Evolutionary conservation across 2,888 invertebrate genomes (phyloP).

Genomic region (Idaea straminata): DNA sequence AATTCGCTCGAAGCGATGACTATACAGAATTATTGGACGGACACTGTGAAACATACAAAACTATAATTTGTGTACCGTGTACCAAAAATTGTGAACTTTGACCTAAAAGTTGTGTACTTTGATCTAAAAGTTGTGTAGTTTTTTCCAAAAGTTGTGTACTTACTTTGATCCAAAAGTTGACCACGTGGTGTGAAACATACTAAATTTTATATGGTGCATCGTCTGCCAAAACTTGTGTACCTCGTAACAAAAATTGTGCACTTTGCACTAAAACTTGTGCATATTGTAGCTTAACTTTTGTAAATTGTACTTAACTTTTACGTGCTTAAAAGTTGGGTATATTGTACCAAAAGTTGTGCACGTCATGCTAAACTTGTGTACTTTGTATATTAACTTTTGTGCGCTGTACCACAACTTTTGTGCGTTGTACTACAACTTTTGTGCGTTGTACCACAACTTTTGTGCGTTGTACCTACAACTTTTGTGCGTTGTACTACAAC

Average conservation of each 20-base stretch:
- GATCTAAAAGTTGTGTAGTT: too few relatives aligned
- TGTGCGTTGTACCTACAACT: neutral
- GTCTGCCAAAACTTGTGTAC: neutral
- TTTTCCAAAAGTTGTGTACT: too few relatives aligned
- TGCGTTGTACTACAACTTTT: neutral
- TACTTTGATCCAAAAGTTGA: too few relatives aligned
- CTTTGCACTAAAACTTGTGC: neutral
- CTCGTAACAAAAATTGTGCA: neutral
- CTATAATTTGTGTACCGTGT: slow-evolving; percentile 73
- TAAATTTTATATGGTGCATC: neutral
- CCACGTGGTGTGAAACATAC: neutral
- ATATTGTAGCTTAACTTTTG: neutral
- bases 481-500: neutral
- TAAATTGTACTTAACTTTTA: neutral
- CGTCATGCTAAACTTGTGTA: neutral
- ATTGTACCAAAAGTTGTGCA: neutral
- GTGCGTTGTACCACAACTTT: neutral
- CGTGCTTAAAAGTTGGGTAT: neutral
- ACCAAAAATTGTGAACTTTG: slow-evolving; percentile 1
- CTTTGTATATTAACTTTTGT: neutral
- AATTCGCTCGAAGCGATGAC: slow-evolving; percentile 97
- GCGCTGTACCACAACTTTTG: too few relatives aligned
- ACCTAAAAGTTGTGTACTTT: neutral
- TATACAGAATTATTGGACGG: slow-evolving; percentile 96
- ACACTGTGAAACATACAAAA: slow-evolving; percentile 94